phyloP scores from a whole-genome alignment of 1,140 invertebrate genomes.

The Ditylenchus dipsaci region DNA sequence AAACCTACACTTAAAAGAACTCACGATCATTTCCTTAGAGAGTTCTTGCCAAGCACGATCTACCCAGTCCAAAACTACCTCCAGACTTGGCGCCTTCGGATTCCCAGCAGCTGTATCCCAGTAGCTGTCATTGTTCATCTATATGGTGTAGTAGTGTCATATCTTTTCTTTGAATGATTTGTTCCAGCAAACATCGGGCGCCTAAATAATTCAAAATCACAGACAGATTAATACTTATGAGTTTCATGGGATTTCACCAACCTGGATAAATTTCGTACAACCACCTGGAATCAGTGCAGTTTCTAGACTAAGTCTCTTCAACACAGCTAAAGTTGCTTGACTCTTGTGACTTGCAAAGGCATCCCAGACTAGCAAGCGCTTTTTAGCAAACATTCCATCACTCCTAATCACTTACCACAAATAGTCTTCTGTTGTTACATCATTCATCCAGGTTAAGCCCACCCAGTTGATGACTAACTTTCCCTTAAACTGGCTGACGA shows the following conservation, averaged over 20 bases:
- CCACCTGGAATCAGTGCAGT: background rate
- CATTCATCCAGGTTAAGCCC: too few species aligned
- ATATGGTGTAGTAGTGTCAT: background rate
- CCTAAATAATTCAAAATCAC: background rate
- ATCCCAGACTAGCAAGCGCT: too few species aligned
- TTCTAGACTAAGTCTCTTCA: background rate
- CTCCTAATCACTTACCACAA: background rate
- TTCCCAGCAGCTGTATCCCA: background rate
- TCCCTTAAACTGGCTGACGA: too few species aligned
- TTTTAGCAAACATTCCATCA: too few species aligned
- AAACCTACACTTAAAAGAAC: slow-evolving; percentile 3
- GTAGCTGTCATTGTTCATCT: background rate
- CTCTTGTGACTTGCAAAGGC: too few species aligned
- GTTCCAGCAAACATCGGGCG: slow-evolving; percentile 5
- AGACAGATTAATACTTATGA: background rate
- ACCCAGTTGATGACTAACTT: too few species aligned
- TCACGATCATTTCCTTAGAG: background rate
- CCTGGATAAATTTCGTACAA: background rate
- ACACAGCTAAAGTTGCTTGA: background rate
- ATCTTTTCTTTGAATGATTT: background rate
- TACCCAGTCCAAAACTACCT: background rate
- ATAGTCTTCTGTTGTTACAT: background rate
- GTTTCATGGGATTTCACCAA: background rate
- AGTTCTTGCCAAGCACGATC: background rate
- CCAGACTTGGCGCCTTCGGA: background rate